Conservation (phyloP, 2,797 vertebrate species). For the Sebastes nivosus region DNA sequence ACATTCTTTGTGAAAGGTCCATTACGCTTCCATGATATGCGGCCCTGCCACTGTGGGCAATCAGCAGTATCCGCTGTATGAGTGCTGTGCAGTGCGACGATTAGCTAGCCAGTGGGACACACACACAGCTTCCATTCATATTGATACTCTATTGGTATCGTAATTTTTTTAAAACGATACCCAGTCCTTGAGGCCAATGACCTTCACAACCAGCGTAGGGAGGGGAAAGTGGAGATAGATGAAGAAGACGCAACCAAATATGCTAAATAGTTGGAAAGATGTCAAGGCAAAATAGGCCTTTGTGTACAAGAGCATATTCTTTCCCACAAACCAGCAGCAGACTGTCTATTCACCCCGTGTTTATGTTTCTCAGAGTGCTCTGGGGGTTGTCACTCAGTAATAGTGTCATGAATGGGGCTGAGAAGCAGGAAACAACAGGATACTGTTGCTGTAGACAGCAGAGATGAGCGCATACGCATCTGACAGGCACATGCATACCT, state of each 20-base stretch:
- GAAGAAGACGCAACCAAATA: neutral
- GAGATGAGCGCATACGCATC: conserved; percentile 27
- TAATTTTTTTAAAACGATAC: no score
- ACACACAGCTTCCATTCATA: no score
- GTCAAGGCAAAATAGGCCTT: neutral
- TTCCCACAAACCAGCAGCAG: conserved; percentile 2
- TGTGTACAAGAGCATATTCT: neutral
- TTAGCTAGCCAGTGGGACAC: no score
- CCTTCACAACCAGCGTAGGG: neutral
- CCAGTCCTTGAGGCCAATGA: conserved; percentile 8
- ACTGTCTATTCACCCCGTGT: neutral
- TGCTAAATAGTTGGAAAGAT: neutral
- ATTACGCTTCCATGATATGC: no score
- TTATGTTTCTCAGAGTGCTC: conserved; percentile 11
- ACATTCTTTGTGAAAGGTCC: no score
- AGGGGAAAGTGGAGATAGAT: neutral
- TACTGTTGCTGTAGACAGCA: neutral
- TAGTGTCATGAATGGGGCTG: conserved; percentile 1
- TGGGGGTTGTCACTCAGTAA: neutral
- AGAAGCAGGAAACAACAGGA: conserved; percentile 34
- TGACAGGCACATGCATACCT: conserved; percentile 48
- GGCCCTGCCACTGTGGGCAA: no score
- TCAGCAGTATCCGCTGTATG: no score
- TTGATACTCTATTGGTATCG: no score
- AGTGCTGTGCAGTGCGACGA: no score